Conservation (phyloP, 1,140 invertebrate genomes). For the Eufriesea mexicana region DNA sequence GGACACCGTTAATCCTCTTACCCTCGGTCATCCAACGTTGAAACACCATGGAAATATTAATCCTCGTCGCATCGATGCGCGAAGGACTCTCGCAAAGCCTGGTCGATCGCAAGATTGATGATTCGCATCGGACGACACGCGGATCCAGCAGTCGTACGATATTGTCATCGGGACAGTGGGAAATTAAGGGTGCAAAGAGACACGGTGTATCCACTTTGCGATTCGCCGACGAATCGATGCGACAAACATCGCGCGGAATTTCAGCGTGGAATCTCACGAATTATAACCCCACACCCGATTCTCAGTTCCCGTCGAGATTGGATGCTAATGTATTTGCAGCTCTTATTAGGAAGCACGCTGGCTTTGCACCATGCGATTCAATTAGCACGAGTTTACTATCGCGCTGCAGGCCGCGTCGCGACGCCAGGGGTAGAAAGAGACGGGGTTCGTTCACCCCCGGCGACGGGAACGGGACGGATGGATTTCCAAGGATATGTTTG, state of each 20-base stretch:
- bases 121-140: background rate
- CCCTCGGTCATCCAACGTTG: no score
- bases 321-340: constrained; percentile 69
- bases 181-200: background rate
- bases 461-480: background rate
- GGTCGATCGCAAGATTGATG: background rate
- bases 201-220: background rate
- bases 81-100: background rate
- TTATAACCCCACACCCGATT: constrained; percentile 34
- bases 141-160: background rate
- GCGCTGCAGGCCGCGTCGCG: constrained; percentile 16
- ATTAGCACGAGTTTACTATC: constrained; percentile 66
- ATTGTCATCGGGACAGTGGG: background rate
- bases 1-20: no score
- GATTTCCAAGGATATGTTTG: constrained; percentile 39
- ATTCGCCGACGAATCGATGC: constrained; percentile 16
- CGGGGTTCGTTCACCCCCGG: background rate
- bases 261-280: constrained; percentile 40
- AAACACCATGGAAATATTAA: background rate
- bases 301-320: constrained; percentile 43
- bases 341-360: constrained; percentile 61
- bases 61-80: background rate
- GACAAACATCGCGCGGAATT: constrained; percentile 10
- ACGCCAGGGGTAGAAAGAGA: background rate
- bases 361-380: constrained; percentile 59